These are phyloP conservation scores for Ormyrus labotus DNA, from an alignment of 2,888 invertebrate genomes.

Conservation along the genomic window DNA sequence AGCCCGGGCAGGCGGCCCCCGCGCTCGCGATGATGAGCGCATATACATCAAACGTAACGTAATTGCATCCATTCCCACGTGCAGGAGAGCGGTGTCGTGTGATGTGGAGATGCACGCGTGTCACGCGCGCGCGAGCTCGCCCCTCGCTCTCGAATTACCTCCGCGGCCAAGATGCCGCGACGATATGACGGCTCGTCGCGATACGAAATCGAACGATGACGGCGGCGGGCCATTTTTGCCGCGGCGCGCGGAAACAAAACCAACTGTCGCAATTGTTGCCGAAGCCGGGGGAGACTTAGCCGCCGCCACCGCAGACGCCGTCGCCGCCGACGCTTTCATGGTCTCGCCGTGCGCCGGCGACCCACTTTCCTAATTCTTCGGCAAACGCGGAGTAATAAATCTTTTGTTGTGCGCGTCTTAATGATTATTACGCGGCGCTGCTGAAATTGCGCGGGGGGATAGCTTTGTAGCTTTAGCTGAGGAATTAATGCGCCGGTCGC, in stretches of 20 bases:
- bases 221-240: not conserved
- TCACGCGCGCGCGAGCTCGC: conserved; percentile 21
- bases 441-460: too few relatives aligned
- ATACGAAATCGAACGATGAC: not conserved
- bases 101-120: conserved; percentile 43
- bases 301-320: not conserved
- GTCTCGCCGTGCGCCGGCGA: conserved; percentile 25
- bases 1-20: not conserved
- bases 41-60: conserved; percentile 54
- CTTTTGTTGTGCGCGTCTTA: not conserved
- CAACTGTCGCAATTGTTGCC: conserved; percentile 21
- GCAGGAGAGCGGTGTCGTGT: conserved; percentile 42
- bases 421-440: not conserved
- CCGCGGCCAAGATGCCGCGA: conserved; percentile 4
- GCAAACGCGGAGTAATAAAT: not conserved
- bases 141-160: not conserved
- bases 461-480: too few relatives aligned
- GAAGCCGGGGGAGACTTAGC: conserved; percentile 13
- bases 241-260: conserved; percentile 30
- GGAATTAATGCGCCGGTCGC: too few relatives aligned
- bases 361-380: conserved; percentile 46
- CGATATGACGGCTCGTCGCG: not conserved
- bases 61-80: conserved; percentile 67
- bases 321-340: conserved; percentile 29
- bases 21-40: conserved; percentile 46